Conservation (phyloP, 2,113 vertebrate species). For the Dendrocopos noguchii region DNA sequence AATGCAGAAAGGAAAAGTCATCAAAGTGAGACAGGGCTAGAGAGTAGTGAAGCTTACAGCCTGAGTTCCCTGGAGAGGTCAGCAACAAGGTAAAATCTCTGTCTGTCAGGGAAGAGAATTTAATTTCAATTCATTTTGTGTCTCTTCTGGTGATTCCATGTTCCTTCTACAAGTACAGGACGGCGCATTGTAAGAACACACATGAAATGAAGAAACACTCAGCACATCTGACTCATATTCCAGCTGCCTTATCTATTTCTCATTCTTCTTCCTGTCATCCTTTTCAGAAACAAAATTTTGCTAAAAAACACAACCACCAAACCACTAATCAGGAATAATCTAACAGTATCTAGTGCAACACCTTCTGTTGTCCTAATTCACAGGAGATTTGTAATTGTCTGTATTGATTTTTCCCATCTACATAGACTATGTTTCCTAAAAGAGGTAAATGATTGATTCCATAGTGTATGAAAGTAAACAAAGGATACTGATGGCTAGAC, state of each 20-base stretch:
- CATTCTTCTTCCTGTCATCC: not conserved
- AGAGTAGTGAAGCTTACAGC: not conserved
- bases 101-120: not conserved
- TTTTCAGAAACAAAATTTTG: not conserved
- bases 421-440: not conserved
- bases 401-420: not conserved
- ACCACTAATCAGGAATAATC: not conserved
- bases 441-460: not conserved
- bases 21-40: not conserved
- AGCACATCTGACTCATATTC: not conserved
- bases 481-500: not conserved
- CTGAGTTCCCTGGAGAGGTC: not conserved
- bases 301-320: not conserved
- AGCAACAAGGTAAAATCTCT: not conserved
- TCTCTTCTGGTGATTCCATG: not conserved
- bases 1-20: not conserved
- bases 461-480: not conserved
- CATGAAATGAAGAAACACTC: not conserved
- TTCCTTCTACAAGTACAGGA: not conserved
- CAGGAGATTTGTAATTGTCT: not conserved
- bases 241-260: not conserved
- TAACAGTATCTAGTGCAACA: not conserved
- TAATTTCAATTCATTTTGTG: not conserved
- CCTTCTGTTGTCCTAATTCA: not conserved
- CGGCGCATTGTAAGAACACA: not conserved